Evolutionary conservation across 2,113 vertebrate species (phyloP).

Genomic region (Daphoenositta chrysoptera): DNA sequence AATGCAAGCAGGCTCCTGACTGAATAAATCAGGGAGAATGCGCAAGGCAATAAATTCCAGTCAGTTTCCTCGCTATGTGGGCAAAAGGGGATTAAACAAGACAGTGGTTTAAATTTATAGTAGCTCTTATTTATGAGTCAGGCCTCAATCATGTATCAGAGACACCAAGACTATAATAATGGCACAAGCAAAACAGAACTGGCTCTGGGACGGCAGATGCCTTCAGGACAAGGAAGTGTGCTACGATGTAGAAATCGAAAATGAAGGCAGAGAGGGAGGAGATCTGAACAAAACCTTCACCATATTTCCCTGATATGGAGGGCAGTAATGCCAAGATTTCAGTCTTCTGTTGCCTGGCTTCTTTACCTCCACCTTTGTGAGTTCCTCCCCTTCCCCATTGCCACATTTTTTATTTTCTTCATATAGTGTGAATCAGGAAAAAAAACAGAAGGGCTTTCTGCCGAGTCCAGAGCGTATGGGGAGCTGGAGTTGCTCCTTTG

Average conservation of each 20-base stretch:
- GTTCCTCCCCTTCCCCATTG: background rate
- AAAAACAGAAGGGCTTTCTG: conserved; percentile 9
- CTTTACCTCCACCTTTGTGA: background rate
- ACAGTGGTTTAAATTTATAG: conserved; percentile 70
- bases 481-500: conserved; percentile 14
- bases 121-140: conserved; percentile 69
- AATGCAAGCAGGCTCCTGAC: conserved; percentile 63
- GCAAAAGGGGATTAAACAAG: conserved; percentile 70
- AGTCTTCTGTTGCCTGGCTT: background rate
- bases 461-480: background rate
- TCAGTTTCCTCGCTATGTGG: conserved; percentile 65
- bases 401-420: background rate
- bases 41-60: conserved; percentile 65
- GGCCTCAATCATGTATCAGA: conserved; percentile 69
- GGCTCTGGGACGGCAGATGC: conserved; percentile 49
- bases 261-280: background rate
- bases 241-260: background rate
- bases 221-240: conserved; percentile 47
- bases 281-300: background rate
- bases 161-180: conserved; percentile 62
- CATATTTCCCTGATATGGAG: background rate
- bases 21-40: conserved; percentile 70
- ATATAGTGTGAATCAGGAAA: background rate
- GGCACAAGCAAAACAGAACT: conserved; percentile 50
- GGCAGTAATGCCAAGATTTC: background rate